Evolutionary conservation across 2,888 invertebrate genomes (phyloP).

Genomic region (Orthosia gothica): DNA sequence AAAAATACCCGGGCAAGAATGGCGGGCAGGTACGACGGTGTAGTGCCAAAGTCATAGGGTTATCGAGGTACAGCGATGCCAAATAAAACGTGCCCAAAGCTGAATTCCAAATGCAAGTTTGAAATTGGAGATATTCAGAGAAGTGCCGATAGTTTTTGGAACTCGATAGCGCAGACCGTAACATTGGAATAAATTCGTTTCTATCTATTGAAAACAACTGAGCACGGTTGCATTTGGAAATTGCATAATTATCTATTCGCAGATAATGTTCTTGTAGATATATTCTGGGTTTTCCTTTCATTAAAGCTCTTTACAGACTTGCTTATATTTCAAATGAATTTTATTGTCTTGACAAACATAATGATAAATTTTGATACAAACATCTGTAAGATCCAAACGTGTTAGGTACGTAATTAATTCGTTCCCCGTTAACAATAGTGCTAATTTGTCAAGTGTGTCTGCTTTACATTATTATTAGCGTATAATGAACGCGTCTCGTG

Average conservation of each 20-base stretch:
- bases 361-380: slow-evolving; percentile 21
- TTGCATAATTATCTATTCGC: slow-evolving; percentile 11
- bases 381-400: slow-evolving; percentile 28
- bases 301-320: neutral
- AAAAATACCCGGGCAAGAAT: slow-evolving; percentile 43
- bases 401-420: slow-evolving; percentile 61
- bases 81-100: slow-evolving; percentile 38
- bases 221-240: slow-evolving; percentile 7
- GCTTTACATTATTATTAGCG: slow-evolving; percentile 66
- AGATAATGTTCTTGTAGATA: slow-evolving; percentile 19
- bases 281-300: neutral
- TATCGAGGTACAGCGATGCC: slow-evolving; percentile 7
- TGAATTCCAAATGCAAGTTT: slow-evolving; percentile 30
- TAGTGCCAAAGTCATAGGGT: slow-evolving; percentile 26
- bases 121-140: slow-evolving; percentile 36
- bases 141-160: slow-evolving; percentile 25
- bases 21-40: neutral
- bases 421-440: slow-evolving; percentile 65
- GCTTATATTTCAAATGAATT: neutral
- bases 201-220: slow-evolving; percentile 43
- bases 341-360: neutral
- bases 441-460: slow-evolving; percentile 71
- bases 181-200: slow-evolving; percentile 37
- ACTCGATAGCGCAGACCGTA: slow-evolving; percentile 34
- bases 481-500: slow-evolving; percentile 64